These are phyloP conservation scores for Mastacembelus armatus DNA, from an alignment of 2,797 vertebrate species.

Conservation along the genomic window DNA sequence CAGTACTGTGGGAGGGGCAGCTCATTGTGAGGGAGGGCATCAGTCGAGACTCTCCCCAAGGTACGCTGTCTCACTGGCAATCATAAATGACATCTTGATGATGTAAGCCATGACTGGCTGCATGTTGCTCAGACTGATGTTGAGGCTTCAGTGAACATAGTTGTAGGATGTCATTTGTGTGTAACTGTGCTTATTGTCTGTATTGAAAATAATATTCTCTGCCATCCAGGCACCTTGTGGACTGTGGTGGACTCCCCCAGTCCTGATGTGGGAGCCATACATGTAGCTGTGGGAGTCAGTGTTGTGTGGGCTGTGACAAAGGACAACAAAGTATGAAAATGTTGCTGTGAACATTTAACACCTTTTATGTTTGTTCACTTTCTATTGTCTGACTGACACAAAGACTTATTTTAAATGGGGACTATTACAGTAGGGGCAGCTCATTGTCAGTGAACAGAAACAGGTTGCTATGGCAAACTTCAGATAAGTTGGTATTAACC, in stretches of 20 bases:
- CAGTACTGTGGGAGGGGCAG: conserved; percentile 96
- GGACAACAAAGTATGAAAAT: conserved; percentile 90
- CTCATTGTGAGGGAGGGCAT: conserved; percentile 94
- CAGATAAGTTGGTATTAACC: not conserved
- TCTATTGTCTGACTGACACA: too few relatives aligned
- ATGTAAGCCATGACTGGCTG: too few relatives aligned
- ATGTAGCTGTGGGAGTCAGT: conserved; percentile 90
- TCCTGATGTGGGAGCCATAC: conserved; percentile 89
- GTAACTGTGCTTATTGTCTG: not conserved
- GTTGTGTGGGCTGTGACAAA: conserved; percentile 97
- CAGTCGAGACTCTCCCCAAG: conserved; percentile 89
- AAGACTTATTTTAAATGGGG: too few relatives aligned
- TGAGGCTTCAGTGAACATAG: too few relatives aligned
- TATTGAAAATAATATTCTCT: conserved; percentile 5
- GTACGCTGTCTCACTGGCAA: conserved; percentile 70
- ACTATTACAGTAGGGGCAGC: too few relatives aligned
- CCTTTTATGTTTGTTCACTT: too few relatives aligned
- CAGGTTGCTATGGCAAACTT: too few relatives aligned
- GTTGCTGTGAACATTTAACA: not conserved
- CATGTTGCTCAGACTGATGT: too few relatives aligned
- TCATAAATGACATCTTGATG: too few relatives aligned
- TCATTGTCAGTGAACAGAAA: too few relatives aligned
- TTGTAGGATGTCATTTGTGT: not conserved
- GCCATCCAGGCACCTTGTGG: conserved; percentile 86
- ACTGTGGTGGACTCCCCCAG: conserved; percentile 90